Evolutionary conservation across 2,888 invertebrate species (phyloP).

Genomic region (Malachius bipustulatus): DNA sequence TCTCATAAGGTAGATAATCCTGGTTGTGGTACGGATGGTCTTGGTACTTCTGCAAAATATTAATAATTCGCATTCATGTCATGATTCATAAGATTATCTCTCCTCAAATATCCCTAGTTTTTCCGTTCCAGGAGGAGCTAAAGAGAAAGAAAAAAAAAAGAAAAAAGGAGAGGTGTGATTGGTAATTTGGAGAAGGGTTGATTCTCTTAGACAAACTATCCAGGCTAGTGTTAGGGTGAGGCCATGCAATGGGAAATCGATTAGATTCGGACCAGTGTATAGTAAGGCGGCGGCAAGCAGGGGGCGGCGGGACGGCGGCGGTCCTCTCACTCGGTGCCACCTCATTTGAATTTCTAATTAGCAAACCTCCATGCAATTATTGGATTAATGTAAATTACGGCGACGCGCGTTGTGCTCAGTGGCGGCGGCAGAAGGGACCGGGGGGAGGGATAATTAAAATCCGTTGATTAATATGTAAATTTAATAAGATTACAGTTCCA

Average conservation of each 20-base stretch:
- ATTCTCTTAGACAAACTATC: too few relatives aligned
- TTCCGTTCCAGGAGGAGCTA: too few relatives aligned
- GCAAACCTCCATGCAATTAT: constrained; percentile 87
- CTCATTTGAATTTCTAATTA: constrained; percentile 88
- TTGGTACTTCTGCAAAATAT: too few relatives aligned
- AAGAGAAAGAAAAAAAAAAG: too few relatives aligned
- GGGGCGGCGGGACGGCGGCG: constrained; percentile 22
- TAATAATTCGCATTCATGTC: too few relatives aligned
- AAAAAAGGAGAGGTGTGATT: too few relatives aligned
- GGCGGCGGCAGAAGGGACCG: constrained; percentile 32
- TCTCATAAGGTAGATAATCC: too few relatives aligned
- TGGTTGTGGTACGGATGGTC: too few relatives aligned
- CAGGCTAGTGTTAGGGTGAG: too few relatives aligned
- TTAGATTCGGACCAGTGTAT: constrained; percentile 36
- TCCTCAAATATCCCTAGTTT: too few relatives aligned
- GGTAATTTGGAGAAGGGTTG: too few relatives aligned
- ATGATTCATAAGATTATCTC: too few relatives aligned
- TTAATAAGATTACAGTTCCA: constrained; percentile 95
- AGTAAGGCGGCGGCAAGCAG: constrained; percentile 21
- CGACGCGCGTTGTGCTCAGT: constrained; percentile 48
- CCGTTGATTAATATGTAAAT: constrained; percentile 98
- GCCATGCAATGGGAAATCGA: constrained; percentile 37
- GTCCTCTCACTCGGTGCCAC: constrained; percentile 43
- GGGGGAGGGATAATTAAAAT: constrained; percentile 86
- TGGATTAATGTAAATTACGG: constrained; percentile 88